Percentiles rank a stretch among this genome's conserved stretches.
These are phyloP conservation scores for Pyrrhura leucotis DNA, from an alignment of 2,797 vertebrate genomes.

Conservation along the genomic window DNA sequence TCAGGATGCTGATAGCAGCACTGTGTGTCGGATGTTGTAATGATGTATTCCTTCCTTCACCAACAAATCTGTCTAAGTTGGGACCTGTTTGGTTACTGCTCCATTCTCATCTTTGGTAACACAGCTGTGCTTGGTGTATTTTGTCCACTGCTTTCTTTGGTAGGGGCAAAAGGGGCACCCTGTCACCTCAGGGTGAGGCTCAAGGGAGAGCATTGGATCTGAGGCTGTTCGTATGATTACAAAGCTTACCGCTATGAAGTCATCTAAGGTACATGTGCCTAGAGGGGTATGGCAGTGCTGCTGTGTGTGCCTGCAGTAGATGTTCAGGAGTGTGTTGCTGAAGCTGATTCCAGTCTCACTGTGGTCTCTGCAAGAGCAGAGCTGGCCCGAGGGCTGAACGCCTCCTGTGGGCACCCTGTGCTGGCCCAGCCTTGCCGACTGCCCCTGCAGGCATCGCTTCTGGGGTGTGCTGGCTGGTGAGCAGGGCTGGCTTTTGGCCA, in stretches of 20 bases:
- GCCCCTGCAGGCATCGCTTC: rapidly evolving
- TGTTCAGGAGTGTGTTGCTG: not conserved
- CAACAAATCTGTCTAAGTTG: rapidly evolving
- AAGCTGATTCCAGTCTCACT: rapidly evolving
- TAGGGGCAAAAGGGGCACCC: rapidly evolving
- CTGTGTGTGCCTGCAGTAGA: rapidly evolving
- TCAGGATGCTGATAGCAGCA: not conserved
- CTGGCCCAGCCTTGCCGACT: not conserved
- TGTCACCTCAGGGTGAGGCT: not conserved
- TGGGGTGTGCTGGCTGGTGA: not conserved
- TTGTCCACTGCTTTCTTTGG: not conserved
- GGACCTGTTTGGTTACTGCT: not conserved
- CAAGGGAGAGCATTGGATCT: not conserved
- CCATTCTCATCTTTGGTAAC: not conserved
- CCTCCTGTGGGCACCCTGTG: not conserved
- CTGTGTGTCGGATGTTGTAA: not conserved
- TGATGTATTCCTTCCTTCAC: not conserved
- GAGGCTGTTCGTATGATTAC: rapidly evolving
- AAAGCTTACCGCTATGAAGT: not conserved
- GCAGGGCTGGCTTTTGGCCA: not conserved
- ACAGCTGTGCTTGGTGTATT: not conserved
- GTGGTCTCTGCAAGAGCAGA: not conserved
- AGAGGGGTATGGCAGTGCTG: not conserved
- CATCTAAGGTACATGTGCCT: not conserved
- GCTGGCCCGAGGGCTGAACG: not conserved